Base-by-base conservation (phyloP, 2,113 vertebrate genomes). In the Trematomus loennbergii region DNA sequence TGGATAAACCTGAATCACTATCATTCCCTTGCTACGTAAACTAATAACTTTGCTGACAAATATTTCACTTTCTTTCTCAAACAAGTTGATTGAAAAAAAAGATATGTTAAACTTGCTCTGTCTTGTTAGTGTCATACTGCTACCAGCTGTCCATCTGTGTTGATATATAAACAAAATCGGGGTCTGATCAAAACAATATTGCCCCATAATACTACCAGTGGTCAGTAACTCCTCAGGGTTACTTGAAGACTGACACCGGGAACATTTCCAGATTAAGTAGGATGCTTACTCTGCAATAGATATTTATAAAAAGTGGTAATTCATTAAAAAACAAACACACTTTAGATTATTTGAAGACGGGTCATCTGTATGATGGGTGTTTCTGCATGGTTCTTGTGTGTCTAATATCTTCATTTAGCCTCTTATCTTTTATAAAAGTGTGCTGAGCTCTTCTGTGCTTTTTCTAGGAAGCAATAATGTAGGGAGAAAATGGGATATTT, bases 401-500 rank as follows among this genome's bases (percentile, higher is more conserved):
- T 40, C 58, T 9, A 15, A 16, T 16, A 45, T 29, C 15, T 5
- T 7, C 13, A 16, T 0, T 62, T 46, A 10, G 20, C 73, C n/a
- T 16, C 55, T 66, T 20, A 9, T 45, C 29, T 66, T 0, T 0
- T 7, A 55, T 55, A 12, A 67, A 49, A 64, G 46, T 69, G 36
- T 54, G 45, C 55, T 46, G 46, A 25, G 36, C 22, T 45, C 40
- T 60, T 9, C 46, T 20, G 45, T 33, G 29, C 22, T 46, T 40
- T 40, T 64, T 12, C 55, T 45, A 40, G 46, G 18, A 50, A 50
- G 52, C 25, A 58, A 62, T 69, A 63, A 49, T 29, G 18, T 58
- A 17, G 18, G 45, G 40, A 59, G 25, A 67, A 48, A 11, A 59
- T 46, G 17, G 48, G 15, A 45, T 80, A 72, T 81, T 81, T 64